A percentile compares a stretch with the other conserved stretches of the same genome.
phyloP scores from a whole-genome alignment of 2,888 invertebrate genomes.

The Stenchaetothrips biformis region DNA sequence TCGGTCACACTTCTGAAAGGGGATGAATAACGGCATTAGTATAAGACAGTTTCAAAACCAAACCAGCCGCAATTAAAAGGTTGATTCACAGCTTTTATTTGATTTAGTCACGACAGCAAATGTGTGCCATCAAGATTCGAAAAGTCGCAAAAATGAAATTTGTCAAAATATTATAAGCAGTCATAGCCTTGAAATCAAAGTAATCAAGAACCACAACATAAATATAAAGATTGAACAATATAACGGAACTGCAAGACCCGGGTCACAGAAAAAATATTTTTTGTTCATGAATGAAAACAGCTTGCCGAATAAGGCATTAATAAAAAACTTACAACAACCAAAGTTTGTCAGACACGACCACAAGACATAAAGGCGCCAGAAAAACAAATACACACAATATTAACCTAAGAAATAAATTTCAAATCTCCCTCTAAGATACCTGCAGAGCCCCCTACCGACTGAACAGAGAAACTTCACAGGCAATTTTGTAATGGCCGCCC shows the following conservation, averaged over 20 bases:
- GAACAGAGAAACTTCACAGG: not conserved
- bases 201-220: too few relatives aligned
- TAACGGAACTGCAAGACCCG: not conserved
- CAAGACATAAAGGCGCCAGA: not conserved
- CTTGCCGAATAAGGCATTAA: not conserved
- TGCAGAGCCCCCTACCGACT: not conserved
- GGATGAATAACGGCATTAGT: conserved; percentile 38
- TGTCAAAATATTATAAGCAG: too few relatives aligned
- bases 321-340: not conserved
- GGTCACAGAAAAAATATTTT: not conserved
- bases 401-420: not conserved
- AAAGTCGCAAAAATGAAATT: too few relatives aligned
- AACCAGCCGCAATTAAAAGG: not conserved
- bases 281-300: not conserved
- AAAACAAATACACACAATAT: not conserved
- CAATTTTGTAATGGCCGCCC: conserved; percentile 36
- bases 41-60: not conserved
- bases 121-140: too few relatives aligned
- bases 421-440: not conserved
- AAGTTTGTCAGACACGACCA: not conserved
- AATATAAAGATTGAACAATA: not conserved
- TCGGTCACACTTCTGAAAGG: conserved; percentile 81
- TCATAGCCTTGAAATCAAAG: too few relatives aligned
- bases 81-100: too few relatives aligned
- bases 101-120: too few relatives aligned